A percentile compares a stretch with the other conserved stretches of the same genome.
Conservation (phyloP, 2,797 vertebrate species). For the Heliangelus exortis region DNA sequence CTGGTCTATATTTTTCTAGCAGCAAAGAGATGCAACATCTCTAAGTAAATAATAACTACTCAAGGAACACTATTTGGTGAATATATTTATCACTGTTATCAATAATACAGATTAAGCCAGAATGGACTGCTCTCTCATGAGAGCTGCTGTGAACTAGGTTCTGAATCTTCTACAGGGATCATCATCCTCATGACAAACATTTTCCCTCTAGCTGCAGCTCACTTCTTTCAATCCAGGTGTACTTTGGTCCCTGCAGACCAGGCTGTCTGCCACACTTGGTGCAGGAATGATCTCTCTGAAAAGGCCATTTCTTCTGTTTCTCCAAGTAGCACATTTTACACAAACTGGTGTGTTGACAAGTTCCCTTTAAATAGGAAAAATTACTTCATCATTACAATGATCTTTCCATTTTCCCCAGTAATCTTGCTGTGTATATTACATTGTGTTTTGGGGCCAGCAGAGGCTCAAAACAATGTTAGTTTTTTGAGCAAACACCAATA, state of each 20-base stretch:
- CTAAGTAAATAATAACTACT: background rate
- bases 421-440: background rate
- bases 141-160: background rate
- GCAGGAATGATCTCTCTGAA: background rate
- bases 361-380: conserved; percentile 23
- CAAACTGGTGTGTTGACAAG: background rate
- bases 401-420: conserved; percentile 15
- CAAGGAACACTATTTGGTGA: background rate
- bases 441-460: background rate
- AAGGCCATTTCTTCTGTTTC: background rate
- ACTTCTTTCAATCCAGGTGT: background rate
- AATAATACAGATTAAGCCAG: background rate
- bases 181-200: background rate
- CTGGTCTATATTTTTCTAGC: background rate
- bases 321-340: background rate
- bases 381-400: background rate
- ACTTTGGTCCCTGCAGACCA: background rate
- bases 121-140: background rate
- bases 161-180: background rate
- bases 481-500: background rate
- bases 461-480: background rate
- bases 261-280: background rate
- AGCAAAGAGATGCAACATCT: background rate
- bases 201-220: background rate
- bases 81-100: background rate